Evolutionary conservation across 1,140 invertebrate genomes (phyloP), one percentile per base, ranked within the genome.

Genomic region (Drosophila gunungcola): DNA sequence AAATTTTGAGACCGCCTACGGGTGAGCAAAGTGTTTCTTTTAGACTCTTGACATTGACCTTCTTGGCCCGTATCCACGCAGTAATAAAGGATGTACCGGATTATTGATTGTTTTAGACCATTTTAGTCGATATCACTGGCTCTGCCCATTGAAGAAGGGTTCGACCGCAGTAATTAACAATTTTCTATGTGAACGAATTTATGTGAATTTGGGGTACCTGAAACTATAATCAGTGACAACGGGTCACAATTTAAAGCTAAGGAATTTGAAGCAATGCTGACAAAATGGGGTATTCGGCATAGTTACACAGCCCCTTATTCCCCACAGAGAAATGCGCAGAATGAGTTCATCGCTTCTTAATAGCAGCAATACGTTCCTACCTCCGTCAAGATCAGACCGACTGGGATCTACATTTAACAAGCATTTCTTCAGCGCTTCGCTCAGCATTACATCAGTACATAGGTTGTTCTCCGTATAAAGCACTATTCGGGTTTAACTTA

Each of bases 201-300:
- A 10, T 36, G 34, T 36, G 39, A 12, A 36, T 52, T 61, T 34
- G 76, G 81, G 4, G 42, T 76, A 2, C 84, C 77, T 11, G 55
- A 78, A 32, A 62, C 54, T 6, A 32, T 83, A 9, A 41, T 82
- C 3, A 73, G 55, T 9, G 78, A 91, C 42, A 88, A 86, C 41
- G 86, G 65, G 1, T 16, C 34, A 3, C 80, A 89, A 43, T 85
- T 80, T 53, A 73, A 53, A 32, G 63, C 72, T 2, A 43, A 45
- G 16, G 36, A 75, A 10, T 85, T 90, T 36, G 39, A 74, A 34
- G 51, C 63, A 6, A 61, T 81, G 13, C 34, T 81, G 0, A 49
- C 53, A 3, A 27, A 60, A 10, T 39, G 54, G 0, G 55, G 57
- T 5, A 70, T 86, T 10, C 67, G 64, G 4, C 69, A 78, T 21